Base-by-base conservation (phyloP, 2,797 vertebrate species). In the Phyllotis vaccarum region DNA sequence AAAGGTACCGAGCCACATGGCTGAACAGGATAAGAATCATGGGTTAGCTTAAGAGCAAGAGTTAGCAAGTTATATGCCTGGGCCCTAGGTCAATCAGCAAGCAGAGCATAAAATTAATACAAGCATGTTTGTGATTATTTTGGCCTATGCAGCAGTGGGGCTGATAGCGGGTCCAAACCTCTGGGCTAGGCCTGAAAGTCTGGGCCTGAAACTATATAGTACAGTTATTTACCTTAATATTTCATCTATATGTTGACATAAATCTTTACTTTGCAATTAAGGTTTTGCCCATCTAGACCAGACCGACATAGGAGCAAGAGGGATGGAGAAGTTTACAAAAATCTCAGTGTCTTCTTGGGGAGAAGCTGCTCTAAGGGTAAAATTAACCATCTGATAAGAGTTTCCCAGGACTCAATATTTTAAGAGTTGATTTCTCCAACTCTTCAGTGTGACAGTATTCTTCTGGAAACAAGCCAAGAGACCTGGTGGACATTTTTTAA, bases 401-500 rank as follows among this genome's bases (percentile, higher is more conserved):
- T n/a, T 52, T 19, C 14, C 82, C 37, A 37, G 37, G 90, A 17
- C 68, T 89, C 81, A 7, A 0, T 27, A 68, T 88, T 97, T 96
- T 95, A 92, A 49, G 34, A 49, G 3, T 11, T 27, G 52, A 88
- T 62, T 80, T 78, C 93, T 93, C 93, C 96, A 37, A 43, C 94
- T 94, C 95, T 94, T 83, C 95, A 90, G 89, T 6, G 31, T 96
- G 95, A 95, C 68, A 46, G 97, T 86, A 46, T 95, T 89, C 92
- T 90, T 85, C 97, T 98, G 97, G 97, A 96, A 93, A 94, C 3
- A 3, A 92, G 95, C 97, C 97, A 98, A 96, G 46, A n/a, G 93
- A 78, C 96, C 97, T 94, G 85, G 93, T 97, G 97, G 98, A 98
- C 98, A 97, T 97, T 97, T 97, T 83, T 89, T 58, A 92, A 96